Percentiles rank a stretch among this genome's conserved stretches.
Evolutionary conservation across 53 echinoderm and acorn worm genomes (phyloP).

Genomic region (Echinarachnius parma): DNA sequence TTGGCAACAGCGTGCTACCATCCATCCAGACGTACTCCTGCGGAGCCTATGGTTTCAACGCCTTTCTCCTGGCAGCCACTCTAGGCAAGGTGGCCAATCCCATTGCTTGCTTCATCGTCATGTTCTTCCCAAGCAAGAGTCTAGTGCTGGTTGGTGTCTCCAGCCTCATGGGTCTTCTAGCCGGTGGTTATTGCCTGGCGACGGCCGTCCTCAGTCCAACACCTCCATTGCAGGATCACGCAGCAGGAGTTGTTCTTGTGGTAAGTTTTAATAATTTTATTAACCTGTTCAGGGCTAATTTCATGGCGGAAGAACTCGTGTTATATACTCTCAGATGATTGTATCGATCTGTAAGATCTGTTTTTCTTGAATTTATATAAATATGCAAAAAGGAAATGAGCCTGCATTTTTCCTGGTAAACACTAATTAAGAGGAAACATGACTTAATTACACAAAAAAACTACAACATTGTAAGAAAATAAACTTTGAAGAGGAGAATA

Average conservation of each 20-base stretch:
- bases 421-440: too few relatives aligned
- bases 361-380: too few relatives aligned
- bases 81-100: slow-evolving; percentile 69
- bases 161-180: slow-evolving; percentile 27
- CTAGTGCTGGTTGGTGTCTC: slow-evolving; percentile 34
- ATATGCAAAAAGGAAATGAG: too few relatives aligned
- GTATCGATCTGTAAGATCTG: too few relatives aligned
- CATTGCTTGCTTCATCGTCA: slow-evolving; percentile 57
- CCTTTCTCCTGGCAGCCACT: slow-evolving; percentile 69
- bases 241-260: slow-evolving; percentile 56
- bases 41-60: slow-evolving; percentile 61
- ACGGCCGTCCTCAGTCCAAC: slow-evolving; percentile 68
- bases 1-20: slow-evolving; percentile 69
- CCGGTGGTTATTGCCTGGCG: slow-evolving; percentile 61
- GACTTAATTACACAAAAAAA: too few relatives aligned
- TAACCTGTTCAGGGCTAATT: too few relatives aligned
- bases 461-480: too few relatives aligned
- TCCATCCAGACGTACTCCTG: slow-evolving; percentile 81
- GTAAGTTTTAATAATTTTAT: too few relatives aligned
- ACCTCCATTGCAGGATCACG: slow-evolving; percentile 64
- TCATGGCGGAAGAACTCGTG: too few relatives aligned
- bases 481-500: too few relatives aligned
- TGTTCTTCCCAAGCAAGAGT: slow-evolving; percentile 50
- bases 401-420: too few relatives aligned
- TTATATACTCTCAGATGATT: too few relatives aligned